These are phyloP conservation scores for Cheirogaleus medius DNA, from an alignment of 2,113 vertebrate species.

Conservation along the genomic window DNA sequence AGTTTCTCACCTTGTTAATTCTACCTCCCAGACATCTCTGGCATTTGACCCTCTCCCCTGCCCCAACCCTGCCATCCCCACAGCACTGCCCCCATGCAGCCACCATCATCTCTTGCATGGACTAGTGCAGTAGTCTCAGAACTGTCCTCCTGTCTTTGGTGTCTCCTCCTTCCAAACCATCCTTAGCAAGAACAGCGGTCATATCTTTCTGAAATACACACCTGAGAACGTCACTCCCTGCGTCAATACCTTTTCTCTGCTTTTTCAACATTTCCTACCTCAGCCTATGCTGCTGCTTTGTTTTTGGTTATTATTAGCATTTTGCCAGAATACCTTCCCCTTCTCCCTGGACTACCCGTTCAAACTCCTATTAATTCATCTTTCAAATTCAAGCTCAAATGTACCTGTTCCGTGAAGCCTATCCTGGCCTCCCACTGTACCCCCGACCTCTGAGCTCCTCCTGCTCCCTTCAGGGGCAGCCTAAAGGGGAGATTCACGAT, in stretches of 20 bases:
- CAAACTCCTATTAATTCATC: not conserved
- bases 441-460: not conserved
- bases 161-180: not conserved
- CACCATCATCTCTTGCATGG: accelerated
- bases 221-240: not conserved
- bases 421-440: not conserved
- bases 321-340: not conserved
- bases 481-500: not conserved
- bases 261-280: not conserved
- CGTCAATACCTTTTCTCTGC: not conserved
- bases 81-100: accelerated
- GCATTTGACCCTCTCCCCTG: not conserved
- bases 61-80: not conserved
- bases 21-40: not conserved
- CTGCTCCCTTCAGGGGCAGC: accelerated
- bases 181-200: not conserved
- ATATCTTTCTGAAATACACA: not conserved
- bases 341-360: not conserved
- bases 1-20: not conserved
- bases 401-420: not conserved
- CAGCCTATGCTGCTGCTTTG: not conserved
- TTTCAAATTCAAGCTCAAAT: not conserved
- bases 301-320: not conserved
- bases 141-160: not conserved
- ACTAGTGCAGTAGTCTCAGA: accelerated